These are phyloP conservation scores for Bostrychus sinensis DNA, from an alignment of 2,113 vertebrate species.

Conservation along the genomic window DNA sequence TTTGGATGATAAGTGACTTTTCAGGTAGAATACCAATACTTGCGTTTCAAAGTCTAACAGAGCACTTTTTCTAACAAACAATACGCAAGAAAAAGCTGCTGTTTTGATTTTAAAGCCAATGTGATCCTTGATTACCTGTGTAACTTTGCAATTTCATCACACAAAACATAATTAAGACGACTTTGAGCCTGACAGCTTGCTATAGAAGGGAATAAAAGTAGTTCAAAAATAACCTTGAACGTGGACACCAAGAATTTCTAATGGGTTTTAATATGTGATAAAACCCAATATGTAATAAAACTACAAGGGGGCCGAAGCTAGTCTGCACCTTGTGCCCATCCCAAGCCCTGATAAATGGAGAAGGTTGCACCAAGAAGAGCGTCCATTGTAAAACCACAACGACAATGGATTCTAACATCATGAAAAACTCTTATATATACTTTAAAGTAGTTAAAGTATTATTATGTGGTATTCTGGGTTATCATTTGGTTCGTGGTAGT, in stretches of 20 bases:
- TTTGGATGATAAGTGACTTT: constrained; percentile 32
- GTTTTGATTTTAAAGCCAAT: neutral
- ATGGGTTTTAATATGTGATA: neutral
- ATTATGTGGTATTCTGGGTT: too few relatives aligned
- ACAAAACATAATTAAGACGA: neutral
- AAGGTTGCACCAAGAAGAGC: too few relatives aligned
- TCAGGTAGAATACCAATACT: constrained; percentile 44
- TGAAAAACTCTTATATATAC: too few relatives aligned
- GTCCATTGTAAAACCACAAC: too few relatives aligned
- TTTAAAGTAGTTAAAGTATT: too few relatives aligned
- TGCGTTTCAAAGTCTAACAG: constrained; percentile 20
- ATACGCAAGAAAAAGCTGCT: neutral
- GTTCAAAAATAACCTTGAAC: neutral
- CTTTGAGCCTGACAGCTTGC: neutral
- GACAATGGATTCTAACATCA: too few relatives aligned
- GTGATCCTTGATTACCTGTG: neutral
- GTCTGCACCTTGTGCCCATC: too few relatives aligned
- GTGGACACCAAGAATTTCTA: neutral
- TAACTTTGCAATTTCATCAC: neutral
- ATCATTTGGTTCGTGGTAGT: too few relatives aligned
- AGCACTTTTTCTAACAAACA: constrained; percentile 6
- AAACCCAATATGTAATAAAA: too few relatives aligned
- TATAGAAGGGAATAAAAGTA: neutral
- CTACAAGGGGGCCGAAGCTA: too few relatives aligned
- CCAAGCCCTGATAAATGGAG: too few relatives aligned